These are phyloP conservation scores for Tapera naevia DNA, from an alignment of 2,797 vertebrate genomes.

Conservation along the genomic window DNA sequence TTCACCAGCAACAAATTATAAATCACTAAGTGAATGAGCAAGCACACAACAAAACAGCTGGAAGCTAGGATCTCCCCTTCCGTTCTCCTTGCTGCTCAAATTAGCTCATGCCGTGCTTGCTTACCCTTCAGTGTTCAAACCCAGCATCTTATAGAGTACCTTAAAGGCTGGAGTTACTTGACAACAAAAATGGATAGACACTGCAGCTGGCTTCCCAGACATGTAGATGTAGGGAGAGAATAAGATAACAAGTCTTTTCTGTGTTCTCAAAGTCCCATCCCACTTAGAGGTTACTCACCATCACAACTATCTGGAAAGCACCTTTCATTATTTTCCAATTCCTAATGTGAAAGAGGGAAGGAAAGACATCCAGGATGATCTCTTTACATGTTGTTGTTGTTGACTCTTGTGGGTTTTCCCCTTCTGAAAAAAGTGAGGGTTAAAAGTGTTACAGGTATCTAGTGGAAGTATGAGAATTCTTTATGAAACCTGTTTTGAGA, in stretches of 20 bases:
- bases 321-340: background rate
- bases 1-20: conserved; percentile 21
- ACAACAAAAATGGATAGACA: background rate
- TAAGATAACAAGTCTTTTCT: background rate
- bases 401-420: background rate
- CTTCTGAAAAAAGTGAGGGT: background rate
- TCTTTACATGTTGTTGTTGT: background rate
- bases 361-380: background rate
- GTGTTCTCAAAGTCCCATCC: background rate
- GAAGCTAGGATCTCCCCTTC: background rate
- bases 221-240: background rate
- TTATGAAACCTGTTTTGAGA: background rate
- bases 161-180: background rate
- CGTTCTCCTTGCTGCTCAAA: background rate
- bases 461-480: background rate
- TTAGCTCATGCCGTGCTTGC: background rate
- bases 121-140: background rate
- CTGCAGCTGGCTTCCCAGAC: background rate
- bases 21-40: conserved; percentile 11
- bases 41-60: conserved; percentile 16
- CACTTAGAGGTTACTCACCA: background rate
- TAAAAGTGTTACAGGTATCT: background rate
- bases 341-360: background rate
- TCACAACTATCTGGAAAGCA: background rate
- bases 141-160: background rate